Evolutionary conservation across 2,888 invertebrate species (phyloP).

Genomic region (Epinotia brunnichana): DNA sequence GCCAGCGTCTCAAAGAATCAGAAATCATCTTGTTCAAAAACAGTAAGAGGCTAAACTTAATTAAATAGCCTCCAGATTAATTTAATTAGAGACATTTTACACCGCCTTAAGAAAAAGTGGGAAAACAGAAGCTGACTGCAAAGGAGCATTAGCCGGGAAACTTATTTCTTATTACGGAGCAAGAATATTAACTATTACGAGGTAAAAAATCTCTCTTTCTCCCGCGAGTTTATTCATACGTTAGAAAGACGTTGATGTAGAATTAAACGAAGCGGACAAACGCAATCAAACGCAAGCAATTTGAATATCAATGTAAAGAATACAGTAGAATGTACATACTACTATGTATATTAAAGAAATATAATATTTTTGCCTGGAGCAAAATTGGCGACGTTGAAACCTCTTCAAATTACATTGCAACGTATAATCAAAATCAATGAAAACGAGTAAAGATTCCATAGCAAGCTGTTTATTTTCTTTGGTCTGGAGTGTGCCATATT

Average conservation of each 20-base stretch:
- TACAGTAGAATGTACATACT: too few species aligned
- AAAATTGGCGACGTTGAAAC: too few species aligned
- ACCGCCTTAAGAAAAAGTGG: conserved; percentile 19
- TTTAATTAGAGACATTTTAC: conserved; percentile 22
- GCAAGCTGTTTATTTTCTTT: too few species aligned
- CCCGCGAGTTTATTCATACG: background rate
- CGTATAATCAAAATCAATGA: too few species aligned
- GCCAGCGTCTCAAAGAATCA: background rate
- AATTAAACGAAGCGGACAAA: background rate
- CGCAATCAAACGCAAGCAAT: too few species aligned
- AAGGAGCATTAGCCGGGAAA: background rate
- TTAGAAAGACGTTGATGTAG: background rate
- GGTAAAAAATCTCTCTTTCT: background rate
- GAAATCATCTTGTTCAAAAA: background rate
- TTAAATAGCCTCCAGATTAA: conserved; percentile 24
- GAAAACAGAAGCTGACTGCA: conserved; percentile 1
- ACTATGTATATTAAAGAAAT: too few species aligned
- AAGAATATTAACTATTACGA: background rate
- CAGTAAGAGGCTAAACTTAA: background rate
- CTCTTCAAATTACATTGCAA: too few species aligned
- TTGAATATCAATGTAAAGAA: too few species aligned
- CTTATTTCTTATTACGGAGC: conserved; percentile 13
- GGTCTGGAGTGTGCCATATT: background rate
- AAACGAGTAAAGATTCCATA: too few species aligned
- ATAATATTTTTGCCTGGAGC: too few species aligned